phyloP scores from a whole-genome alignment of 2,888 invertebrate species.

The Leptura quadrifasciata region DNA sequence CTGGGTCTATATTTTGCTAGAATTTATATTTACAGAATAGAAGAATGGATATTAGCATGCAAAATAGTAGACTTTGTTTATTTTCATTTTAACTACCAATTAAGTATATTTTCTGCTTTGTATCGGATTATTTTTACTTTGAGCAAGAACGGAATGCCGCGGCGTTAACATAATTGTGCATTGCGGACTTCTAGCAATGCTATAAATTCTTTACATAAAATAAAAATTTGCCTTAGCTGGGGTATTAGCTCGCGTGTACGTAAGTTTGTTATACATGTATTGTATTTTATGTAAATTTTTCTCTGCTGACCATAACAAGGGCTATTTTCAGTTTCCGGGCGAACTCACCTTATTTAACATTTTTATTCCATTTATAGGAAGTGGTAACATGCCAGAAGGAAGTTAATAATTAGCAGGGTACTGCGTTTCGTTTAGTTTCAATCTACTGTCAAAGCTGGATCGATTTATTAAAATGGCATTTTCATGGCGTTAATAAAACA shows the following conservation, averaged over 20 bases:
- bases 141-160: background rate
- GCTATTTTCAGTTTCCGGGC: conserved; percentile 6
- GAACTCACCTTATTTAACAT: conserved; percentile 4
- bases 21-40: background rate
- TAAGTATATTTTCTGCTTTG: background rate
- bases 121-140: conserved; percentile 8
- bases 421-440: background rate
- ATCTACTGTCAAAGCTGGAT: no score
- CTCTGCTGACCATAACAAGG: conserved; percentile 15
- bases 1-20: no score
- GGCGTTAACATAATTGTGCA: conserved; percentile 18
- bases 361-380: background rate
- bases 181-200: conserved; percentile 13
- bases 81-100: background rate
- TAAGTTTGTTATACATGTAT: background rate
- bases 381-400: background rate
- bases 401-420: background rate
- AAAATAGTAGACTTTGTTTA: background rate
- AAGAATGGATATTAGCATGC: background rate
- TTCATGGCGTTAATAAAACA: no score
- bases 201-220: conserved; percentile 8
- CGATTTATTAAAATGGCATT: no score
- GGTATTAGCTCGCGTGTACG: conserved; percentile 9
- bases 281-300: conserved; percentile 23
- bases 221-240: background rate